A percentile compares a stretch with the other conserved stretches of the same genome.
These are phyloP conservation scores for Caracal caracal DNA, from an alignment of 2,113 vertebrate genomes.

Conservation along the genomic window DNA sequence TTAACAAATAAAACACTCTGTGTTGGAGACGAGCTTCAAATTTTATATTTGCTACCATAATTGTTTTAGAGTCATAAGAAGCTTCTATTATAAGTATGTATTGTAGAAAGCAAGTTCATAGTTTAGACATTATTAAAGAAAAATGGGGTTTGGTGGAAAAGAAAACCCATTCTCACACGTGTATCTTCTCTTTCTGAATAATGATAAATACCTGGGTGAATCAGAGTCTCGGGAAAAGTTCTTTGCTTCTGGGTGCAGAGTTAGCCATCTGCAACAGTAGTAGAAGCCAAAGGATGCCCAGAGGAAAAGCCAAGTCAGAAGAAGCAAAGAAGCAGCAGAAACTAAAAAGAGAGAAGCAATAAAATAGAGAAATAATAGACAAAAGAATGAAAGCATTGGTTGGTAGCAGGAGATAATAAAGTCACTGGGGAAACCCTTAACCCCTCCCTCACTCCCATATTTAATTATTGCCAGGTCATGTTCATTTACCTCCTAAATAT, in stretches of 20 bases:
- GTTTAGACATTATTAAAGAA: slow-evolving; percentile 26
- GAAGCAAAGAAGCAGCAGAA: background rate
- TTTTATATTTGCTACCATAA: background rate
- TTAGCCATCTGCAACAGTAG: background rate
- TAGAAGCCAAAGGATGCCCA: background rate
- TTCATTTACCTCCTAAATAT: background rate
- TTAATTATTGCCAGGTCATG: background rate
- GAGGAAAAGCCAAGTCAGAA: background rate
- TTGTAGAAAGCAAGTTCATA: slow-evolving; percentile 33
- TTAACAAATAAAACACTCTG: slow-evolving; percentile 44
- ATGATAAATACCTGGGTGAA: background rate
- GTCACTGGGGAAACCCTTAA: background rate
- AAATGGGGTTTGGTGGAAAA: background rate
- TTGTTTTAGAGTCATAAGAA: background rate
- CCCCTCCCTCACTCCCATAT: background rate
- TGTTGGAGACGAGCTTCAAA: background rate
- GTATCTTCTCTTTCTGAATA: background rate
- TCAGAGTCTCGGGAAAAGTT: background rate
- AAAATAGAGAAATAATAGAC: background rate
- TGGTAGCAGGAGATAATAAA: background rate
- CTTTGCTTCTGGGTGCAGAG: background rate
- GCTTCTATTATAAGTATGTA: background rate
- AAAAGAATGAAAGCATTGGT: background rate
- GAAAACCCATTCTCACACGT: background rate
- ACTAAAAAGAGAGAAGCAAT: background rate